Base-by-base conservation (phyloP, 2,888 invertebrate genomes). In the Netelia fuscicornis region DNA sequence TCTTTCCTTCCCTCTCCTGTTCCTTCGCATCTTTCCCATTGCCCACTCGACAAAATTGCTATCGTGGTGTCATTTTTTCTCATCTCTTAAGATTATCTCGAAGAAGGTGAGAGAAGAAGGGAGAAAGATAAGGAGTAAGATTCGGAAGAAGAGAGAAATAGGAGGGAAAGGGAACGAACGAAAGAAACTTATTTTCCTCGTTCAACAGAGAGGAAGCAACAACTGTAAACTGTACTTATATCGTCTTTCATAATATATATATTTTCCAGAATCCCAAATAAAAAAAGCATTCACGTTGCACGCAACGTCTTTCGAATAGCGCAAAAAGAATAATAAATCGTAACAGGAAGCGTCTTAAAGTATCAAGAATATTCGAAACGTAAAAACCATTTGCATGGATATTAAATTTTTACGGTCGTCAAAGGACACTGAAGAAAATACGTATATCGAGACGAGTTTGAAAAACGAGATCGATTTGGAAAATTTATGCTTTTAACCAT, bases 11-110 rank as follows among this genome's bases (percentile, higher is more conserved):
- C 2, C 20, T 5, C 37, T 2, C 30, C 30, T 60, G 54, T 68
- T 52, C n/a, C 6, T n/a, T 54, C 77, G 58, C 42, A 54, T 44
- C 60, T 71, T 60, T 68, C n/a, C 54, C 37, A 37, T 60, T 67
- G 78, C 62, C 67, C 64, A 83, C 79, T 76, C 75, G 64, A 60
- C 65, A 10, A 52, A 76, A 80, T 80, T 79, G 75, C 74, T 68
- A 68, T 42, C 62, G 64, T 48, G 6, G 56, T 64, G 42, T n/a
- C 58, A 11, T 64, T 1, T 83, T 79, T 64, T 71, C 75, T 84
- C 25, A 52, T 76, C 80, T 80, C 70, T 76, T 42, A 56, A 76
- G 65, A 71, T 44, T 75, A 37, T 37, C 44, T 6, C 54, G n/a
- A 25, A 25, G 23, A 25, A 10, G 2, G 23, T 20, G 42, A 9